phyloP scores from a whole-genome alignment of 2,888 invertebrate species.

The Cheiracanthium punctorium region DNA sequence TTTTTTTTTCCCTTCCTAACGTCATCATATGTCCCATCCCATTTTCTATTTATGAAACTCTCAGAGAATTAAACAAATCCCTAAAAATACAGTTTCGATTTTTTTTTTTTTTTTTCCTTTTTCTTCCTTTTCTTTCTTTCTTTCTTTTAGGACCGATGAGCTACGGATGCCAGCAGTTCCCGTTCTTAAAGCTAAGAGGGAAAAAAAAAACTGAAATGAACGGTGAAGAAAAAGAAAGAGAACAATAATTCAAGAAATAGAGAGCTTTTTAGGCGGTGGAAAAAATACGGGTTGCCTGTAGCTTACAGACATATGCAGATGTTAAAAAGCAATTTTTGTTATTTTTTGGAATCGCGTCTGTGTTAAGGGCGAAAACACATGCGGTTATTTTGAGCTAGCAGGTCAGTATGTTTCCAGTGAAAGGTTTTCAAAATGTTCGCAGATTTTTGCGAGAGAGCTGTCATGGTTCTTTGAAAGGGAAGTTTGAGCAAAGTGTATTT shows the following conservation, averaged over 20 bases:
- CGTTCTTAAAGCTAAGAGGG: background rate
- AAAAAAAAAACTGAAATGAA: background rate
- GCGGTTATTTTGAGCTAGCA: constrained; percentile 52
- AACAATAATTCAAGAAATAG: constrained; percentile 49
- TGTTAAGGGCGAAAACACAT: background rate
- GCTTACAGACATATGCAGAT: constrained; percentile 59
- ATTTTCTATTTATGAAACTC: background rate
- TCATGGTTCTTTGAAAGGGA: too few species aligned
- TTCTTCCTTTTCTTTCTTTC: background rate
- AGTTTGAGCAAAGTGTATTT: too few species aligned
- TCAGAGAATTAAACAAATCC: constrained; percentile 49
- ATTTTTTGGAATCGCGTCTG: constrained; percentile 42
- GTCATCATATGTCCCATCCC: background rate
- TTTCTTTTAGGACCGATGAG: constrained; percentile 11
- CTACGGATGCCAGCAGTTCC: constrained; percentile 31
- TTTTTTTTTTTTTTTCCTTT: constrained; percentile 22
- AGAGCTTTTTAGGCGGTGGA: constrained; percentile 47
- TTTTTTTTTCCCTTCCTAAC: background rate
- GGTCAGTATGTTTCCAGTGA: constrained; percentile 28
- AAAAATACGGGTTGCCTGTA: constrained; percentile 49
- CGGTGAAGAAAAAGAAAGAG: constrained; percentile 16
- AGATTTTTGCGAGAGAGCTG: background rate
- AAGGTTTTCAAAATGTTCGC: background rate
- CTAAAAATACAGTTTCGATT: constrained; percentile 53
- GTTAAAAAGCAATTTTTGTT: constrained; percentile 35